Conservation (phyloP, 2,113 vertebrate genomes). For the Epinephelus lanceolatus region DNA sequence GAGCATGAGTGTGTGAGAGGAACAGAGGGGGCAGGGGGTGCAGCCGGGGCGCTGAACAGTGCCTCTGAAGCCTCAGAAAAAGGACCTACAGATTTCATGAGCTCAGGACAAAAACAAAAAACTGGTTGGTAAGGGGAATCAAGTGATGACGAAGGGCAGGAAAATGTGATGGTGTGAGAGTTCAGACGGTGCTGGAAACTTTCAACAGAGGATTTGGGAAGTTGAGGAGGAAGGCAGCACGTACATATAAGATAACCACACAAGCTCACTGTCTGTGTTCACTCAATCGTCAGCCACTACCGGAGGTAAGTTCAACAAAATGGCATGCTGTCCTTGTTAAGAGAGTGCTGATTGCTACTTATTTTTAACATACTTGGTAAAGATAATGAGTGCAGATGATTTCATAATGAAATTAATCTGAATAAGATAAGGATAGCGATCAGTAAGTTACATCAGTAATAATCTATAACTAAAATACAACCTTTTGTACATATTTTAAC, state of each 20-base stretch:
- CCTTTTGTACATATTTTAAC: not conserved
- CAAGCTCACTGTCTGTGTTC: conserved; percentile 1
- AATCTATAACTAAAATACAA: not conserved
- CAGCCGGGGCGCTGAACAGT: not conserved
- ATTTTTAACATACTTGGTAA: not conserved
- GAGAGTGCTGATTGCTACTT: not conserved
- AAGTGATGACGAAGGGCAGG: conserved; percentile 58
- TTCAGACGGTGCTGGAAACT: conserved; percentile 55
- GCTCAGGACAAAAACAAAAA: conserved; percentile 1
- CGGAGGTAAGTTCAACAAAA: conserved; percentile 68
- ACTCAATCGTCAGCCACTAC: conserved; percentile 12
- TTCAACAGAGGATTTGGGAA: conserved; percentile 49
- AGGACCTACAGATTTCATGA: conserved; percentile 35
- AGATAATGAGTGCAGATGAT: not conserved
- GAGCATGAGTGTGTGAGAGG: conserved; percentile 28
- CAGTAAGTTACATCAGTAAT: not conserved
- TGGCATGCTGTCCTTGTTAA: not conserved
- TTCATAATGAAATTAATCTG: not conserved
- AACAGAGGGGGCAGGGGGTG: conserved; percentile 13
- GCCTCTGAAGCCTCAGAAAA: not conserved
- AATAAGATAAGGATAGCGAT: not conserved
- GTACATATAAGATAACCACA: conserved; percentile 50
- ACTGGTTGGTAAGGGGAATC: conserved; percentile 20
- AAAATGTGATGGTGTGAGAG: conserved; percentile 66
- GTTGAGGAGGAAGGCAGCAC: conserved; percentile 39